phyloP scores from a whole-genome alignment of 1,140 invertebrate genomes.

The Caenorhabditis brenneri region DNA sequence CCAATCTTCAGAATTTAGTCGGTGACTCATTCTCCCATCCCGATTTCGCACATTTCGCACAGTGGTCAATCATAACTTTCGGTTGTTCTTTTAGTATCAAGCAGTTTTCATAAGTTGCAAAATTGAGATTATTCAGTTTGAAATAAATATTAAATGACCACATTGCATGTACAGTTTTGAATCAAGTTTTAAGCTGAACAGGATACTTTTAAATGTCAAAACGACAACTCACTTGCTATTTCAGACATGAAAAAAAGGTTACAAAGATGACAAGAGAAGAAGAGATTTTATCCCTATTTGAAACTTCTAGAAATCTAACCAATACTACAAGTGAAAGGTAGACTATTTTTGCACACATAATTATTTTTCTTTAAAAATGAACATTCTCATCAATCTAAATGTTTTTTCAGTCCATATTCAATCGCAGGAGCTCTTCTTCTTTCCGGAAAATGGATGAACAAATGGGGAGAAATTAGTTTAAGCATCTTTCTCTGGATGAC shows the following conservation, averaged over 20 bases:
- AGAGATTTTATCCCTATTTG: conserved; percentile 5
- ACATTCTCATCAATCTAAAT: neutral
- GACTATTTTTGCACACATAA: neutral
- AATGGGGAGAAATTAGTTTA: conserved; percentile 13
- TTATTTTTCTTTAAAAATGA: neutral
- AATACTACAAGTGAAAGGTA: conserved; percentile 14
- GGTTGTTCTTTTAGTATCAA: no score
- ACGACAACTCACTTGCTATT: no score
- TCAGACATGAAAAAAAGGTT: neutral
- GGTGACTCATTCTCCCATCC: neutral
- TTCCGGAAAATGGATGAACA: conserved; percentile 22
- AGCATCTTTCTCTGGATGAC: conserved; percentile 32
- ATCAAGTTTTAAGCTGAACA: no score
- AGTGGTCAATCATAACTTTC: neutral
- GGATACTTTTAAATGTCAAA: no score
- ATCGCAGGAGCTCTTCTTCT: neutral
- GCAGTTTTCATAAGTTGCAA: no score
- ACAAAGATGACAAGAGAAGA: neutral
- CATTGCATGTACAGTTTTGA: no score
- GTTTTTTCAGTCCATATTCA: neutral
- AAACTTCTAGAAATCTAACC: neutral
- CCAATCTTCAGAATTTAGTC: no score
- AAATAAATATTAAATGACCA: no score
- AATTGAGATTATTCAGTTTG: no score
- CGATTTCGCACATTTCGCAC: neutral